Conservation (phyloP, 2,797 vertebrate genomes). For the Epinephelus malabaricus region DNA sequence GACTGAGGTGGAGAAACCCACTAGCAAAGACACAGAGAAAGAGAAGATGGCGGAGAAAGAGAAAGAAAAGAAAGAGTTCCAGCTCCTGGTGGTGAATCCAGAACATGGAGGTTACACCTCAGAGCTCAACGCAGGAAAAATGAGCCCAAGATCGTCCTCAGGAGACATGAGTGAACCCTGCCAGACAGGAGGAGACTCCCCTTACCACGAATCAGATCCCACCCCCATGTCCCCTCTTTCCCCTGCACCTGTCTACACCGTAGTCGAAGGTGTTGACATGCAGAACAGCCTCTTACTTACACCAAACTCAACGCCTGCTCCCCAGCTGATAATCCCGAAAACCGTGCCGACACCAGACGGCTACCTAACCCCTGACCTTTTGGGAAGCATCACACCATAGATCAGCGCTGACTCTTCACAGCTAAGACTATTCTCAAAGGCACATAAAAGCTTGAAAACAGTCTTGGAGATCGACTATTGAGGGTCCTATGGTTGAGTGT, state of each 20-base stretch:
- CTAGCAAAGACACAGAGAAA: conserved; percentile 11
- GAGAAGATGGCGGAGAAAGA: conserved; percentile 30
- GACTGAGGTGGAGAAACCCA: conserved; percentile 62
- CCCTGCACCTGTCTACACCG: conserved; percentile 91
- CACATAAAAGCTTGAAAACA: not conserved
- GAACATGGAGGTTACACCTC: conserved; percentile 87
- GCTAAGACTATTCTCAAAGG: conserved; percentile 30
- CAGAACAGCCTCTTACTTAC: conserved; percentile 93
- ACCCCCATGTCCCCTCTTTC: conserved; percentile 55
- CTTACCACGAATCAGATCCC: conserved; percentile 63
- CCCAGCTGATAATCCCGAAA: conserved; percentile 83
- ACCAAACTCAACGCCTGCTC: conserved; percentile 74
- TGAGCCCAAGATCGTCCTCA: conserved; percentile 54
- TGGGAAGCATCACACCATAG: conserved; percentile 91
- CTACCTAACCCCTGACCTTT: conserved; percentile 93
- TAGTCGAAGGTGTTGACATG: conserved; percentile 91
- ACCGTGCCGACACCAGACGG: conserved; percentile 86
- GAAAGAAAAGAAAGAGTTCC: conserved; percentile 57
- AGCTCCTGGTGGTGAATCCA: conserved; percentile 48
- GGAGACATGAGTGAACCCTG: conserved; percentile 56
- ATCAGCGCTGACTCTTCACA: conserved; percentile 3
- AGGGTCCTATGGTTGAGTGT: not conserved
- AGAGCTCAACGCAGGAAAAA: conserved; percentile 85
- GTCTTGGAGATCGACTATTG: conserved; percentile 5
- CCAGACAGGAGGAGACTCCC: conserved; percentile 66